These are phyloP conservation scores for Drosophila kuntzei DNA, from an alignment of 2,888 invertebrate species.

Conservation along the genomic window DNA sequence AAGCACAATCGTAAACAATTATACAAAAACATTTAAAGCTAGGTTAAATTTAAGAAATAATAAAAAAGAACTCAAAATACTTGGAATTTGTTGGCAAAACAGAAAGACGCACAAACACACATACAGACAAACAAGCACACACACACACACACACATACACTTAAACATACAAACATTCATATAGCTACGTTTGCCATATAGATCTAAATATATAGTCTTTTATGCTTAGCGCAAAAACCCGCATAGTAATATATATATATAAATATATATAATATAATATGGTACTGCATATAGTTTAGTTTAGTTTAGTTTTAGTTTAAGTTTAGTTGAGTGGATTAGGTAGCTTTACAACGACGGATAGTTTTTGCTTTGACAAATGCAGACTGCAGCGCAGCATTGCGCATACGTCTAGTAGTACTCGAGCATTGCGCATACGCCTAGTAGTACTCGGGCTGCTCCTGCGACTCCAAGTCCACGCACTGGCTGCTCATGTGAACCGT, in stretches of 20 bases:
- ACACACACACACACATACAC: slow-evolving; percentile 26
- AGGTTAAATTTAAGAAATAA: slow-evolving; percentile 30
- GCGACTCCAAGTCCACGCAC: slow-evolving; percentile 79
- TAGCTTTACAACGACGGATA: slow-evolving; percentile 81
- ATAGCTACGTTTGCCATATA: slow-evolving; percentile 43
- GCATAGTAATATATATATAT: slow-evolving; percentile 46
- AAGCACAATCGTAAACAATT: slow-evolving; percentile 41
- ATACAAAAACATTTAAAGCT: slow-evolving; percentile 58
- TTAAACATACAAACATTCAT: slow-evolving; percentile 21
- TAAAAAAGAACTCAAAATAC: slow-evolving; percentile 53
- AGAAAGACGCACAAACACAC: slow-evolving; percentile 9
- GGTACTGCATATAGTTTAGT: slow-evolving; percentile 28
- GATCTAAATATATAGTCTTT: slow-evolving; percentile 63
- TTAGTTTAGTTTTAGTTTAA: slow-evolving; percentile 34
- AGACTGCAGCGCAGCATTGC: slow-evolving; percentile 24
- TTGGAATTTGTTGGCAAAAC: slow-evolving; percentile 68
- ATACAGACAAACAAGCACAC: slow-evolving; percentile 27
- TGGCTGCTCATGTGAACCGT: slow-evolving; percentile 81
- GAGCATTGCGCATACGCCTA: slow-evolving; percentile 44
- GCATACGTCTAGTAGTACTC: slow-evolving; percentile 18
- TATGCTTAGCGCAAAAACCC: slow-evolving; percentile 71
- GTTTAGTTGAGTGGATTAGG: slow-evolving; percentile 56
- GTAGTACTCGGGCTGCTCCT: slow-evolving; percentile 80
- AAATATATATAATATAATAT: slow-evolving; percentile 31
- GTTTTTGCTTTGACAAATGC: slow-evolving; percentile 52